These are phyloP conservation scores for Entomobrya proxima DNA, from an alignment of 2,888 invertebrate genomes.

Conservation along the genomic window DNA sequence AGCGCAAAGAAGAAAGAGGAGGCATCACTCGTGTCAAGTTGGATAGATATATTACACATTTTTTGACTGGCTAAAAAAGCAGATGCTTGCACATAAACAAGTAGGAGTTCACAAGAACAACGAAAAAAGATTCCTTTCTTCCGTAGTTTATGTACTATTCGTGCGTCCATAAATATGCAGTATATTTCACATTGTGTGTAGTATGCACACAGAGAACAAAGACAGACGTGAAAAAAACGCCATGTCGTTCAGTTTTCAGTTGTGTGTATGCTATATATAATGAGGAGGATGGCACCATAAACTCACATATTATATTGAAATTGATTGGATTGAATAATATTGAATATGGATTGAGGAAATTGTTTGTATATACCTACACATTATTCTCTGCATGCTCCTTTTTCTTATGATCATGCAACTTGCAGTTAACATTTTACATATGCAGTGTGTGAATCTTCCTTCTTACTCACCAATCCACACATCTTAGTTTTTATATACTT, in stretches of 20 bases:
- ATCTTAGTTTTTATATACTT: neutral
- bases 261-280: neutral
- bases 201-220: conserved; percentile 32
- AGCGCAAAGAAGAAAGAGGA: conserved; percentile 50
- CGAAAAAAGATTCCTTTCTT: conserved; percentile 23
- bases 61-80: conserved; percentile 64
- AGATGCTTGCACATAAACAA: conserved; percentile 54
- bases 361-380: neutral
- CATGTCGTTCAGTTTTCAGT: neutral
- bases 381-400: neutral
- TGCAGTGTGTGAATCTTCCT: neutral
- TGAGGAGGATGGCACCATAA: neutral
- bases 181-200: conserved; percentile 25
- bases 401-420: neutral
- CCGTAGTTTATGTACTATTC: conserved; percentile 26
- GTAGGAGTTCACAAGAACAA: conserved; percentile 41
- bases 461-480: neutral
- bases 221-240: conserved; percentile 27
- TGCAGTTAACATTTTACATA: neutral
- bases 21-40: conserved; percentile 62
- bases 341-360: conserved; percentile 50
- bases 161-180: conserved; percentile 44
- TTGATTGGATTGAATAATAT: conserved; percentile 45
- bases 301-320: neutral
- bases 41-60: conserved; percentile 65